Conservation (phyloP, 2,888 invertebrate genomes). For the Habrosyne pyritoides region DNA sequence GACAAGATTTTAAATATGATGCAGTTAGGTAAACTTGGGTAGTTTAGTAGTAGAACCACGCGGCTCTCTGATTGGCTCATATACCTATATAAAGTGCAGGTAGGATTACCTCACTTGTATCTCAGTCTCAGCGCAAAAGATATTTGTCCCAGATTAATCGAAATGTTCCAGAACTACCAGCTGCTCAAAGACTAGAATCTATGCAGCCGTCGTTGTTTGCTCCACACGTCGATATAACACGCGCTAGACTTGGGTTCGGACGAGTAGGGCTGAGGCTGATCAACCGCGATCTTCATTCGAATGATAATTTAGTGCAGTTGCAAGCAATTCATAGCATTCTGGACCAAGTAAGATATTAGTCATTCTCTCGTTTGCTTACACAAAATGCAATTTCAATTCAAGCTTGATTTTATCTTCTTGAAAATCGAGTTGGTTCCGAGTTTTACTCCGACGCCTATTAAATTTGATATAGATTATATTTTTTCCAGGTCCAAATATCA, state of each 20-base stretch:
- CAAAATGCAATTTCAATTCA: too few species aligned
- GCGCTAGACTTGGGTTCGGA: slow-evolving; percentile 63
- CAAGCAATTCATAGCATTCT: slow-evolving; percentile 70
- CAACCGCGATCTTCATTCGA: slow-evolving; percentile 62
- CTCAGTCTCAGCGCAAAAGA: neutral
- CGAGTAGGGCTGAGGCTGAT: slow-evolving; percentile 60
- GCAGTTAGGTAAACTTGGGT: too few species aligned
- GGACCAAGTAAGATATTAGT: slow-evolving; percentile 53
- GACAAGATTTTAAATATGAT: too few species aligned
- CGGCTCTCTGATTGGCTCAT: too few species aligned
- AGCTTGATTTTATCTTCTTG: too few species aligned
- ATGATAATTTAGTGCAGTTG: slow-evolving; percentile 54
- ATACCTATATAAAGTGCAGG: too few species aligned
- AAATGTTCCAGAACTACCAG: slow-evolving; percentile 52
- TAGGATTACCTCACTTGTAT: too few species aligned
- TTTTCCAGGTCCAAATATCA: slow-evolving; percentile 65
- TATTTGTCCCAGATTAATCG: neutral
- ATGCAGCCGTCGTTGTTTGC: slow-evolving; percentile 70
- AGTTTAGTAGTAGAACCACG: too few species aligned
- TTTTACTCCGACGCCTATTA: too few species aligned
- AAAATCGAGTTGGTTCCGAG: too few species aligned
- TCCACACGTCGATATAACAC: slow-evolving; percentile 64
- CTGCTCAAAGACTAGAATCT: slow-evolving; percentile 58
- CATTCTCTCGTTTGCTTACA: too few species aligned
- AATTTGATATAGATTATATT: slow-evolving; percentile 10